Conservation (phyloP, 2,888 invertebrate genomes). For the Anoplius nigerrimus region DNA sequence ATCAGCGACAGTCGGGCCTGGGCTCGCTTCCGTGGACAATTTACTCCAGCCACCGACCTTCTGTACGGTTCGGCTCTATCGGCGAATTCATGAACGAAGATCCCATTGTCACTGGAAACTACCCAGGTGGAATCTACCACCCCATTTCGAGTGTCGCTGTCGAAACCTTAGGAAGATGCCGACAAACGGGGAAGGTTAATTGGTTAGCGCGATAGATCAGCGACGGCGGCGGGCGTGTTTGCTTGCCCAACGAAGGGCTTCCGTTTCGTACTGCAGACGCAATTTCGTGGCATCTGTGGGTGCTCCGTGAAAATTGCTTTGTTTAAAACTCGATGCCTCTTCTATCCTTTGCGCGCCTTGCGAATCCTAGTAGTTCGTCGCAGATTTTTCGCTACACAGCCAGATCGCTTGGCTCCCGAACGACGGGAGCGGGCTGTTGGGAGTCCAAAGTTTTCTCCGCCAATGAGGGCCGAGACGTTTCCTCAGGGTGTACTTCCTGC, state of each 20-base stretch:
- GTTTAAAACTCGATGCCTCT: not conserved
- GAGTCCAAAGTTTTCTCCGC: constrained; percentile 63
- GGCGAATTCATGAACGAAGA: no score
- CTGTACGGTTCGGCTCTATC: not conserved
- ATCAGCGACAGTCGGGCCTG: no score
- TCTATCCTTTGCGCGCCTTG: no score
- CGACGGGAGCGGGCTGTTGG: no score
- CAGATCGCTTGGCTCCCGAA: no score
- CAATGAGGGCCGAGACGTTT: constrained; percentile 59
- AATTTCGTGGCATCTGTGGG: not conserved
- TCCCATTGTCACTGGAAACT: no score
- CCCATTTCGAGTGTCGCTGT: no score
- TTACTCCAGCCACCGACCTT: no score
- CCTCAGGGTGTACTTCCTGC: constrained; percentile 66
- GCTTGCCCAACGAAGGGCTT: constrained; percentile 60
- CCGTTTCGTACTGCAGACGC: constrained; percentile 36
- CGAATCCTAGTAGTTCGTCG: no score
- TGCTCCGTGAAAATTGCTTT: not conserved
- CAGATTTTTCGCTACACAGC: no score
- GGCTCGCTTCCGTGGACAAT: no score
- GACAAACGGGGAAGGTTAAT: constrained; percentile 54
- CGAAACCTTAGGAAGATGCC: constrained; percentile 43
- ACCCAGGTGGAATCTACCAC: no score
- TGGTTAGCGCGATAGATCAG: constrained; percentile 53
- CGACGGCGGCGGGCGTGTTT: constrained; percentile 33